Evolutionary conservation across 2,888 invertebrate genomes (phyloP).

Genomic region (Sepioteuthis lessoniana): DNA sequence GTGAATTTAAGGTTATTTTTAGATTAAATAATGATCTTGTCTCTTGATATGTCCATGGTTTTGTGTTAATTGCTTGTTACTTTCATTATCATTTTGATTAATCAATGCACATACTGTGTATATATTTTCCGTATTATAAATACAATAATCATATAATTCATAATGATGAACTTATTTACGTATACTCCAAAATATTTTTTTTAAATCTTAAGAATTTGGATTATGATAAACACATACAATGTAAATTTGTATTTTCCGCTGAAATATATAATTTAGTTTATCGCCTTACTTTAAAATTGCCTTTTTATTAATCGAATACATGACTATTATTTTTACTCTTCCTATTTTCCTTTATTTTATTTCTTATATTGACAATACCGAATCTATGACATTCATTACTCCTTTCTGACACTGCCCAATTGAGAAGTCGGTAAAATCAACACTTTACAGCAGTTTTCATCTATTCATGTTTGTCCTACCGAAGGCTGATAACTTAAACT

Average conservation of each 20-base stretch:
- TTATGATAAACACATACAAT: too few relatives aligned
- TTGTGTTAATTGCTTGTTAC: too few relatives aligned
- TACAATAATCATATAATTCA: neutral
- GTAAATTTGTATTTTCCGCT: neutral
- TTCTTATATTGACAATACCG: neutral
- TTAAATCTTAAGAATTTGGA: neutral
- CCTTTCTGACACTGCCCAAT: neutral
- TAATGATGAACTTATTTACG: neutral
- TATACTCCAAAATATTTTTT: neutral
- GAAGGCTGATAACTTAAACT: neutral
- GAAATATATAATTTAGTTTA: neutral
- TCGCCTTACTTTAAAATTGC: neutral
- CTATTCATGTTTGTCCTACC: neutral
- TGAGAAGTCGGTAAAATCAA: neutral
- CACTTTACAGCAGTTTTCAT: neutral
- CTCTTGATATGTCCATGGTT: neutral
- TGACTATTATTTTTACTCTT: neutral
- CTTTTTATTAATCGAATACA: too few relatives aligned
- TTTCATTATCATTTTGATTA: neutral
- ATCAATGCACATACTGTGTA: neutral
- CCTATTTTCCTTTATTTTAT: neutral
- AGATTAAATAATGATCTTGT: neutral
- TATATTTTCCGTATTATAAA: neutral
- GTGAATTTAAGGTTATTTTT: neutral
- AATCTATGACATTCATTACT: neutral